phyloP scores from a whole-genome alignment of 2,888 invertebrate species.

The Miltochrista miniata region DNA sequence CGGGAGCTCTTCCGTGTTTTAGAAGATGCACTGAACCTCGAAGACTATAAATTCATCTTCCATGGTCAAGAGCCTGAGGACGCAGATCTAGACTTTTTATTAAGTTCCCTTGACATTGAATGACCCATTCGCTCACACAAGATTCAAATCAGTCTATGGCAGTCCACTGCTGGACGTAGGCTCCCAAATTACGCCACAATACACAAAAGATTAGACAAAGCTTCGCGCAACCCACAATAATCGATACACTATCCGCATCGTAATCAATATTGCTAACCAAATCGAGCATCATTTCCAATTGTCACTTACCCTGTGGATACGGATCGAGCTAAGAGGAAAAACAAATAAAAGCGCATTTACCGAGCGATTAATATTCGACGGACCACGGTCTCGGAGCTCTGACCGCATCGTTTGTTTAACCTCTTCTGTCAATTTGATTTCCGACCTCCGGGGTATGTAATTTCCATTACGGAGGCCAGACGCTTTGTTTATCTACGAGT shows the following conservation, averaged over 20 bases:
- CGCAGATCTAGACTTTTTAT: too few relatives aligned
- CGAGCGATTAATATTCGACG: slow-evolving; percentile 77
- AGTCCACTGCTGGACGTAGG: too few relatives aligned
- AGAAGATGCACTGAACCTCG: too few relatives aligned
- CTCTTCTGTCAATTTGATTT: slow-evolving; percentile 83
- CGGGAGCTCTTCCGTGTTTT: too few relatives aligned
- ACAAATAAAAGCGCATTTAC: slow-evolving; percentile 81
- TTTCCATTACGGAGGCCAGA: slow-evolving; percentile 77
- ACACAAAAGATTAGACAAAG: too few relatives aligned
- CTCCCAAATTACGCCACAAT: too few relatives aligned
- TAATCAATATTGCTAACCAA: slow-evolving; percentile 2
- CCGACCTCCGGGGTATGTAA: slow-evolving; percentile 80
- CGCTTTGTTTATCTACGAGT: slow-evolving; percentile 73
- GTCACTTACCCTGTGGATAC: slow-evolving; percentile 40
- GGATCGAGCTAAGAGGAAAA: slow-evolving; percentile 58
- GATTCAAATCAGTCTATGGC: too few relatives aligned
- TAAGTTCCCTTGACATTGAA: too few relatives aligned
- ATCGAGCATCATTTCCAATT: slow-evolving; percentile 30
- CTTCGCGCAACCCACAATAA: too few relatives aligned
- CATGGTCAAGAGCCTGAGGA: too few relatives aligned
- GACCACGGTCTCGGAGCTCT: slow-evolving; percentile 68
- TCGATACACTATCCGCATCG: background rate
- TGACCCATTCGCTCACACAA: too few relatives aligned
- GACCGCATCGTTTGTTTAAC: slow-evolving; percentile 82
- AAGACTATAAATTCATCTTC: too few relatives aligned